Percentiles rank a stretch among this genome's conserved stretches.
Evolutionary conservation across 2,797 vertebrate species (phyloP).

Genomic region (Gallinago stenura): DNA sequence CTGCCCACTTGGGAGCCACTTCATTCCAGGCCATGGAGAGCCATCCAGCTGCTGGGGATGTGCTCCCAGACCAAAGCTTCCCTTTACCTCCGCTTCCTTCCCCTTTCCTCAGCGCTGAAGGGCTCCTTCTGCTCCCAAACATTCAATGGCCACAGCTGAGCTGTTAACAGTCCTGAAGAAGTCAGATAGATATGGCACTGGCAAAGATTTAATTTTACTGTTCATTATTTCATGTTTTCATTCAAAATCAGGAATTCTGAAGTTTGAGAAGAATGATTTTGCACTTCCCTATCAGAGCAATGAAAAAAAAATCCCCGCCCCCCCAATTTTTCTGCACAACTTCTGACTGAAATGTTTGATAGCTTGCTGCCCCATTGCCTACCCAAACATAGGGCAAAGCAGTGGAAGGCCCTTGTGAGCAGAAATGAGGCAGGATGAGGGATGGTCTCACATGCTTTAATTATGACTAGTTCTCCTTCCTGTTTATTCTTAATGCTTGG

Average conservation of each 20-base stretch:
- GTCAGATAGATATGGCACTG: background rate
- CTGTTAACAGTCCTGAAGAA: background rate
- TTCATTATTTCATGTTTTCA: background rate
- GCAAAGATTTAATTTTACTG: background rate
- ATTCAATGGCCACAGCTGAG: accelerated
- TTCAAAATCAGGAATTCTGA: background rate
- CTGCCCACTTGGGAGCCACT: background rate
- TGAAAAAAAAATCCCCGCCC: background rate
- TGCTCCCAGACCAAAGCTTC: background rate
- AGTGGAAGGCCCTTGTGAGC: background rate
- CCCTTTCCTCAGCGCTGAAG: background rate
- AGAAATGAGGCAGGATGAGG: background rate
- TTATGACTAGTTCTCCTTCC: background rate
- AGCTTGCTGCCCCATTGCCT: background rate
- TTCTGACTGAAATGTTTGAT: background rate
- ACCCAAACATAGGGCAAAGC: too few species aligned
- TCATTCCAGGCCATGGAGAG: background rate
- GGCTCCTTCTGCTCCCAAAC: background rate
- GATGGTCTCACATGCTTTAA: background rate
- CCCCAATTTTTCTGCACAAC: background rate
- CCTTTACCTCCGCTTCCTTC: background rate
- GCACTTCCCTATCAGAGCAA: background rate
- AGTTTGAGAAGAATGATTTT: background rate
- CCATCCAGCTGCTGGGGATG: background rate
- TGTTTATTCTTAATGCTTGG: background rate